phyloP scores from a whole-genome alignment of 1,140 invertebrate genomes.

The Drosophila quadrilineata region DNA sequence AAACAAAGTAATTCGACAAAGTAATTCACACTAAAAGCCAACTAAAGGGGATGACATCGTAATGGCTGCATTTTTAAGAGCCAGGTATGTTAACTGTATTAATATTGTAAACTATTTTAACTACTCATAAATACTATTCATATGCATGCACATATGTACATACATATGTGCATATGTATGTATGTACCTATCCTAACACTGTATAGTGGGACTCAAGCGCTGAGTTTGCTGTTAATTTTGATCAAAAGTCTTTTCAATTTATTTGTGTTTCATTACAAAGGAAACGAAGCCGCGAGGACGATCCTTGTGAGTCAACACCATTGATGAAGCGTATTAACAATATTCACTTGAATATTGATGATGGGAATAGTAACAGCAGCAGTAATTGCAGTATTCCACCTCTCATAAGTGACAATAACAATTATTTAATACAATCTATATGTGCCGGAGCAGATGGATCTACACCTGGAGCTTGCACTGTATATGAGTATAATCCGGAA shows the following conservation, averaged over 20 bases:
- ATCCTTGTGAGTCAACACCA: constrained; percentile 70
- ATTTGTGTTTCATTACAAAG: constrained; percentile 28
- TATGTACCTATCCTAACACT: background rate
- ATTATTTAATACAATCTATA: constrained; percentile 32
- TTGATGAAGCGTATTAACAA: constrained; percentile 79
- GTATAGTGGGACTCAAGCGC: constrained; percentile 1
- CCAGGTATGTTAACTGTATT: constrained; percentile 27
- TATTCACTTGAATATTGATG: constrained; percentile 72
- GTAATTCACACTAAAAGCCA: constrained; percentile 1
- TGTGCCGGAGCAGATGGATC: background rate
- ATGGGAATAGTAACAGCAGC: constrained; percentile 65
- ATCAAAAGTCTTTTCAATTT: background rate
- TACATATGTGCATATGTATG: background rate
- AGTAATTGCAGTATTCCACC: constrained; percentile 57
- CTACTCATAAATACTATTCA: constrained; percentile 5
- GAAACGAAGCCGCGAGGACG: constrained; percentile 79
- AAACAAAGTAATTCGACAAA: constrained; percentile 35
- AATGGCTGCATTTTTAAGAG: constrained; percentile 61
- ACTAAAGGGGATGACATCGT: constrained; percentile 27
- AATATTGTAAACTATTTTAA: background rate
- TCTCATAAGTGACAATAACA: constrained; percentile 50
- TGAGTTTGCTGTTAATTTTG: background rate
- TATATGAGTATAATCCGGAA: constrained; percentile 69
- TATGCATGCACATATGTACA: constrained; percentile 13
- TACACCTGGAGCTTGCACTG: background rate